These are phyloP conservation scores for Cryptocephalus primarius DNA, from an alignment of 2,888 invertebrate genomes.

Conservation along the genomic window DNA sequence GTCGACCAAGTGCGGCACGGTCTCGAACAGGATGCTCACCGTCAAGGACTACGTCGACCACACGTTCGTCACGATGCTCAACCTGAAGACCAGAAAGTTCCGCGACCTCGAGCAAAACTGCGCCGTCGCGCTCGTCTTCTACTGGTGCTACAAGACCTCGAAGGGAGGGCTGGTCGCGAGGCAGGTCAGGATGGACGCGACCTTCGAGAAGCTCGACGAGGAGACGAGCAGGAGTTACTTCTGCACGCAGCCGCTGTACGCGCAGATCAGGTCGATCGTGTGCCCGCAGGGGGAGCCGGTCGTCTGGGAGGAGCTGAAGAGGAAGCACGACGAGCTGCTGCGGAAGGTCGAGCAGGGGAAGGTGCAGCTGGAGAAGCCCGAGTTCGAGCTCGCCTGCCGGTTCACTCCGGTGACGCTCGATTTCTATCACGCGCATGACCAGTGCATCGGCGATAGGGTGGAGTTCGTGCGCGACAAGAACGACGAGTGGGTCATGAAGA, in stretches of 20 bases:
- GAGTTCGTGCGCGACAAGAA: not conserved
- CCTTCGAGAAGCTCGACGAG: slow-evolving; percentile 26
- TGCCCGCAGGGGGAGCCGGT: slow-evolving; percentile 36
- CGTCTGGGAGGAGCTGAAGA: slow-evolving; percentile 38
- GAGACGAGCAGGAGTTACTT: slow-evolving; percentile 32
- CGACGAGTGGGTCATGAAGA: not conserved
- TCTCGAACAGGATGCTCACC: no score
- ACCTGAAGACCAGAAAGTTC: no score
- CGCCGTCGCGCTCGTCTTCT: no score
- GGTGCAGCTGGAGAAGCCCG: slow-evolving; percentile 34
- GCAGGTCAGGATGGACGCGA: slow-evolving; percentile 40
- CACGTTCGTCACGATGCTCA: no score
- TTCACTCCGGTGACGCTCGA: not conserved
- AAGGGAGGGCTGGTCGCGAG: no score
- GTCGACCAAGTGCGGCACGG: no score
- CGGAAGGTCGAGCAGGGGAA: slow-evolving; percentile 22
- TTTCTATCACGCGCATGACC: not conserved
- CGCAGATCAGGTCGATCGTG: slow-evolving; percentile 35
- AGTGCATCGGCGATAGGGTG: not conserved
- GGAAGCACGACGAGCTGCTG: slow-evolving; percentile 34
- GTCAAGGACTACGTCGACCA: no score
- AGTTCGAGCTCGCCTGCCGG: not conserved
- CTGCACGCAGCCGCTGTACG: slow-evolving; percentile 36
- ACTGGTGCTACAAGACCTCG: no score
- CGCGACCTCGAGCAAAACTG: no score